Conservation (phyloP, 2,888 invertebrate species). For the Habroteleia sp. region DNA sequence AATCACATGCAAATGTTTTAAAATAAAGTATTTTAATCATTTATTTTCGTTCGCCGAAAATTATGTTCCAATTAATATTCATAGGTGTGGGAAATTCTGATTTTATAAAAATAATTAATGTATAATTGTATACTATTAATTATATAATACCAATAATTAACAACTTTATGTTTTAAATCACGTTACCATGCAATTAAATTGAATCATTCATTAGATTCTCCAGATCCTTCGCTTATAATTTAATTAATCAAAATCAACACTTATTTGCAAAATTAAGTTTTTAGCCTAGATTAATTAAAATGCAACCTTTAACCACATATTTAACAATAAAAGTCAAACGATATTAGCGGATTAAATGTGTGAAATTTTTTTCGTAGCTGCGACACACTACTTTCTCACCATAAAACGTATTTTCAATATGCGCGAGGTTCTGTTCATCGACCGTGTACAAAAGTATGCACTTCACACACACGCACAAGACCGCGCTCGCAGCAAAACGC, state of each 20-base stretch:
- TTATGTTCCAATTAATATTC: no score
- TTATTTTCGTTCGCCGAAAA: not conserved
- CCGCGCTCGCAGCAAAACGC: constrained; percentile 45
- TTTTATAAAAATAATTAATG: no score
- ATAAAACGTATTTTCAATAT: constrained; percentile 66
- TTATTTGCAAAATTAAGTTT: not conserved
- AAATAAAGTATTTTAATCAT: not conserved
- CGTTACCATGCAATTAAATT: no score
- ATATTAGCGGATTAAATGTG: constrained; percentile 35
- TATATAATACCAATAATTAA: no score
- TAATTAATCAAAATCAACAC: not conserved
- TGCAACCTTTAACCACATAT: constrained; percentile 4
- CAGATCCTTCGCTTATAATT: no score
- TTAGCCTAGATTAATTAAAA: not conserved
- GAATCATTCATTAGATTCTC: no score
- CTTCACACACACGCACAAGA: constrained; percentile 42
- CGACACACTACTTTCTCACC: constrained; percentile 41
- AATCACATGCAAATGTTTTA: not conserved
- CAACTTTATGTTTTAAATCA: no score
- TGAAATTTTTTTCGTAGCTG: constrained; percentile 38
- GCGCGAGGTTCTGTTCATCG: constrained; percentile 64
- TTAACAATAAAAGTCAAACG: constrained; percentile 33
- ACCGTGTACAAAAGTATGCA: constrained; percentile 63
- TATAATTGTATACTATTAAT: no score
- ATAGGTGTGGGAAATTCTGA: no score